Percentiles rank a stretch among this genome's conserved stretches.
phyloP scores from a whole-genome alignment of 1,140 invertebrate genomes.

The Catajapyx aquilonaris region DNA sequence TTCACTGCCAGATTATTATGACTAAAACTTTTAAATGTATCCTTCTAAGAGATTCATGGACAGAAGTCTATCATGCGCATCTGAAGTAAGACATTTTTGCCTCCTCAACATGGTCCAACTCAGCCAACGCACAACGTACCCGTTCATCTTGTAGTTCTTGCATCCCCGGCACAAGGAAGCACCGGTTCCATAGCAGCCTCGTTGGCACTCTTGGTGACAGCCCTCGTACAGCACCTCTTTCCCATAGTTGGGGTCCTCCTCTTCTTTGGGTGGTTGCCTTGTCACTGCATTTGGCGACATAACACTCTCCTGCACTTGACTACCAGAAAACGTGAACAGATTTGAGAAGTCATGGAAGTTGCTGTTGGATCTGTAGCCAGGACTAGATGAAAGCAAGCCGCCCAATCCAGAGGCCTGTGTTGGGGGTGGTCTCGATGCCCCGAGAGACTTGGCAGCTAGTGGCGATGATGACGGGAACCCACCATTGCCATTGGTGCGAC shows the following conservation, averaged over 20 bases:
- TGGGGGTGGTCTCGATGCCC: too few species aligned
- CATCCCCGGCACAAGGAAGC: slow-evolving; percentile 58
- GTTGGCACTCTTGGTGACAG: slow-evolving; percentile 62
- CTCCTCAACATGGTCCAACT: too few species aligned
- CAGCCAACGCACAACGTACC: slow-evolving; percentile 26
- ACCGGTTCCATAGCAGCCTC: slow-evolving; percentile 60
- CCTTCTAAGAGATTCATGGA: too few species aligned
- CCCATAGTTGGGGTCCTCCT: slow-evolving; percentile 15
- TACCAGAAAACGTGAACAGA: slow-evolving; percentile 16
- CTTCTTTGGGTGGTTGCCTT: slow-evolving; percentile 13
- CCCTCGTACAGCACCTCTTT: slow-evolving; percentile 19
- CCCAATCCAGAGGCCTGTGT: slow-evolving; percentile 1
- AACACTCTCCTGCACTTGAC: slow-evolving; percentile 30
- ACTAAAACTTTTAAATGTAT: too few species aligned
- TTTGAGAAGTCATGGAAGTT: slow-evolving; percentile 16
- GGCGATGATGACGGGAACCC: slow-evolving; percentile 10
- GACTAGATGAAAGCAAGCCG: slow-evolving; percentile 1
- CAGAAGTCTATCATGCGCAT: too few species aligned
- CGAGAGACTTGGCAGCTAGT: slow-evolving; percentile 2
- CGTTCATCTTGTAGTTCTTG: slow-evolving; percentile 52
- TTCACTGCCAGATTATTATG: too few species aligned
- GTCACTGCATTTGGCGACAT: slow-evolving; percentile 36
- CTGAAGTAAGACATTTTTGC: too few species aligned
- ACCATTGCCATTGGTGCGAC: slow-evolving; percentile 27
- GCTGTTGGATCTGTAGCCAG: background rate